Evolutionary conservation across 2,113 vertebrate genomes (phyloP).

Genomic region (Phalacrocorax aristotelis): DNA sequence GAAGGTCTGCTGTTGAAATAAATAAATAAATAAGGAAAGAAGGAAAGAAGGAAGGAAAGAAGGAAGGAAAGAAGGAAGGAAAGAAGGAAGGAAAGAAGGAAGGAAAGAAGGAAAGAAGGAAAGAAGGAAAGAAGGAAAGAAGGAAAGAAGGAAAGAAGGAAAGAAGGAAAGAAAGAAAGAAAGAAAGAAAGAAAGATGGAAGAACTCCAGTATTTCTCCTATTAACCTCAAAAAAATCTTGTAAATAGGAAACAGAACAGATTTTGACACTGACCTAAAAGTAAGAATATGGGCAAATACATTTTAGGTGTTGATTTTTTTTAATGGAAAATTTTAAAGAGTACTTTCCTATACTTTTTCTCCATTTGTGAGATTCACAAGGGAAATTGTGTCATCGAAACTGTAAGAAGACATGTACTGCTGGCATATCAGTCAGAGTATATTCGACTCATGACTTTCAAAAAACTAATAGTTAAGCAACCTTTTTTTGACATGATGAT

Average conservation of each 20-base stretch:
- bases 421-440: not conserved
- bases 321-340: not conserved
- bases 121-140: too few species aligned
- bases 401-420: not conserved
- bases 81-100: too few species aligned
- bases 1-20: not conserved
- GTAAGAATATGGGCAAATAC: not conserved
- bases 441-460: not conserved
- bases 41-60: too few species aligned
- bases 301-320: not conserved
- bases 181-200: too few species aligned
- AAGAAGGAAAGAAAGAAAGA: too few species aligned
- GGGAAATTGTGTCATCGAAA: not conserved
- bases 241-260: not conserved
- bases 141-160: too few species aligned
- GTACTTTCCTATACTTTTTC: not conserved
- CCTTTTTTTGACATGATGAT: not conserved
- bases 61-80: too few species aligned
- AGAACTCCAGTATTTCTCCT: not conserved
- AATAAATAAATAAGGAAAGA: not conserved
- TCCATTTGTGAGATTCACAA: not conserved
- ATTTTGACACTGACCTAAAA: not conserved
- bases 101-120: too few species aligned
- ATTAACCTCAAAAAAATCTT: not conserved
- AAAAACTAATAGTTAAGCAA: not conserved